phyloP scores from a whole-genome alignment of 2,888 invertebrate genomes.

The Sepioteuthis lessoniana region DNA sequence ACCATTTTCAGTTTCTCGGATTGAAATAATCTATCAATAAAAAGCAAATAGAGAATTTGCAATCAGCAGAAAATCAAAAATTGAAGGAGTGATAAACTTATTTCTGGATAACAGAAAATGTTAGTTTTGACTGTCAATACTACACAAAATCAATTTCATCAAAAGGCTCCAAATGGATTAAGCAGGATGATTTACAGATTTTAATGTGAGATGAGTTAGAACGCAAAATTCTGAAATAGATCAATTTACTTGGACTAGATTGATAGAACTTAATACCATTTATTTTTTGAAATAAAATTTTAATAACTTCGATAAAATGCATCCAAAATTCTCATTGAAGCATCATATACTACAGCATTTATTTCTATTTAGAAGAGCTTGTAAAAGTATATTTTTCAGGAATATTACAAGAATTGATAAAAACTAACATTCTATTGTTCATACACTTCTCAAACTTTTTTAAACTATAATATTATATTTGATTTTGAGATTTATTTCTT shows the following conservation, averaged over 20 bases:
- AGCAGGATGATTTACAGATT: background rate
- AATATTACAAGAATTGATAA: too few species aligned
- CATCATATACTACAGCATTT: too few species aligned
- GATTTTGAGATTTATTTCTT: background rate
- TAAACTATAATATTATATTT: background rate
- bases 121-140: background rate
- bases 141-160: background rate
- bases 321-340: too few species aligned
- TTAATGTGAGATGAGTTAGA: background rate
- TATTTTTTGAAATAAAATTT: background rate
- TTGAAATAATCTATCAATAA: conserved; percentile 82
- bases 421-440: too few species aligned
- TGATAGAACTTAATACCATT: background rate
- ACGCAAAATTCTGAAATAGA: too few species aligned
- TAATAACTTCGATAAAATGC: background rate
- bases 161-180: background rate
- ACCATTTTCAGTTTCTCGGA: conserved; percentile 86
- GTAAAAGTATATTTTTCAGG: too few species aligned
- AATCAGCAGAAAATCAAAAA: background rate
- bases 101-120: background rate
- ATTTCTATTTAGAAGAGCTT: too few species aligned
- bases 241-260: background rate
- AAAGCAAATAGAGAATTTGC: background rate
- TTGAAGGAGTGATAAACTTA: background rate
- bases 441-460: background rate